phyloP scores from a whole-genome alignment of 2,888 invertebrate genomes.

The Incurvaria masculella region DNA sequence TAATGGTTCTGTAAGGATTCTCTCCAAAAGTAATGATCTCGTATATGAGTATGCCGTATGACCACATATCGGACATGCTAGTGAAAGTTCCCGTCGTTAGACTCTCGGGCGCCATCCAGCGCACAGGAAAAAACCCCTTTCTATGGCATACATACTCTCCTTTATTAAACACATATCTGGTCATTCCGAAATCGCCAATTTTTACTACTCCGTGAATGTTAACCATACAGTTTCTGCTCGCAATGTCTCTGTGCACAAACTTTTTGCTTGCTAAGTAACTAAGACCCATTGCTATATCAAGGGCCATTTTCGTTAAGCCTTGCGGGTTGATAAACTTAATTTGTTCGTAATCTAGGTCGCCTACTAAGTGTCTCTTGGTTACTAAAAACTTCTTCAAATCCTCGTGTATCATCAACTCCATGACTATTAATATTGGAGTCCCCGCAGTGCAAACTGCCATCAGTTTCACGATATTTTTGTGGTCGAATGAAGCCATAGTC shows the following conservation, averaged over 20 bases:
- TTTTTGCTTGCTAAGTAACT: conserved; percentile 80
- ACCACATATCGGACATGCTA: conserved; percentile 89
- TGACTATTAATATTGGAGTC: conserved; percentile 86
- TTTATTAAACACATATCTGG: conserved; percentile 80
- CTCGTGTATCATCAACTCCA: conserved; percentile 94
- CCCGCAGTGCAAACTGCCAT: conserved; percentile 83
- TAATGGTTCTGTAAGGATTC: conserved; percentile 83
- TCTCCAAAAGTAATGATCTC: conserved; percentile 90
- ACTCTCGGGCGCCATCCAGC: conserved; percentile 94
- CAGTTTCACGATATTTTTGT: conserved; percentile 82
- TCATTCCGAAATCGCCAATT: conserved; percentile 90
- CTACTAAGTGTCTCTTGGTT: conserved; percentile 79
- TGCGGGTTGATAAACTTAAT: conserved; percentile 74
- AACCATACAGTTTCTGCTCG: conserved; percentile 75
- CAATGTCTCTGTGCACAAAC: conserved; percentile 88
- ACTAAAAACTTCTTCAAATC: conserved; percentile 87
- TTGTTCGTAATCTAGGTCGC: conserved; percentile 58
- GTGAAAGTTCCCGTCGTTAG: conserved; percentile 80
- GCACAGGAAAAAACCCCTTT: conserved; percentile 82
- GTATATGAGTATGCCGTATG: conserved; percentile 82
- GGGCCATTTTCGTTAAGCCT: conserved; percentile 79
- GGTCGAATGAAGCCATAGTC: conserved; percentile 91
- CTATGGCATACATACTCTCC: conserved; percentile 89
- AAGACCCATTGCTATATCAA: conserved; percentile 82
- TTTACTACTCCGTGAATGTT: conserved; percentile 72